These are phyloP conservation scores for Microcaecilia unicolor DNA, from an alignment of 2,797 vertebrate species.

Conservation along the genomic window DNA sequence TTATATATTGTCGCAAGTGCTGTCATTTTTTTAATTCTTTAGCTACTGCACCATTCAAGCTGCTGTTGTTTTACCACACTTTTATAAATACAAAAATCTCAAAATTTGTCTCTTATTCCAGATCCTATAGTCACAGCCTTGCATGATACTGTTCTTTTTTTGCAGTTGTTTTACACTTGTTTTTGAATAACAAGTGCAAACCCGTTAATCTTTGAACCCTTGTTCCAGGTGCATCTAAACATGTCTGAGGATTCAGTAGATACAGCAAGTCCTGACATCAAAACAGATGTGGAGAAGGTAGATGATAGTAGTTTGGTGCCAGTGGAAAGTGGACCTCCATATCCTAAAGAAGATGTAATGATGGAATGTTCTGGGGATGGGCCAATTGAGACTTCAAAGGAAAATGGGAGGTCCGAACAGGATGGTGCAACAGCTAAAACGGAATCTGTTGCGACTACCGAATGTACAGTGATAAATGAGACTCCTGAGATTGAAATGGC, in stretches of 20 bases:
- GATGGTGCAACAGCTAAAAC: neutral
- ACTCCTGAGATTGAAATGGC: too few species aligned
- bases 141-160: too few species aligned
- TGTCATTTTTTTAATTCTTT: too few species aligned
- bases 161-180: too few species aligned
- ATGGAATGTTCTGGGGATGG: constrained; percentile 5
- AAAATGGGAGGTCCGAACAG: neutral
- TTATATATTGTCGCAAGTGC: too few species aligned
- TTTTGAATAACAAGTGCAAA: too few species aligned
- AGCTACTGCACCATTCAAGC: too few species aligned
- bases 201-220: constrained; percentile 5
- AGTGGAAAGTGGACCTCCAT: neutral
- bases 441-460: constrained; percentile 10
- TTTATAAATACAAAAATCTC: too few species aligned
- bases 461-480: constrained; percentile 1
- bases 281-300: constrained; percentile 16
- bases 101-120: too few species aligned
- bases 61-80: too few species aligned
- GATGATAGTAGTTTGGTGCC: constrained; percentile 7
- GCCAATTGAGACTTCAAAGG: neutral
- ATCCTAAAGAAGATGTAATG: neutral
- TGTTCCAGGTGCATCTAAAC: constrained; percentile 31
- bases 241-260: constrained; percentile 45
- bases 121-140: too few species aligned
- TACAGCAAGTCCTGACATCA: constrained; percentile 13